These are phyloP conservation scores for Caenorhabditis tropicalis DNA, from an alignment of 1,140 invertebrate genomes.

Conservation along the genomic window DNA sequence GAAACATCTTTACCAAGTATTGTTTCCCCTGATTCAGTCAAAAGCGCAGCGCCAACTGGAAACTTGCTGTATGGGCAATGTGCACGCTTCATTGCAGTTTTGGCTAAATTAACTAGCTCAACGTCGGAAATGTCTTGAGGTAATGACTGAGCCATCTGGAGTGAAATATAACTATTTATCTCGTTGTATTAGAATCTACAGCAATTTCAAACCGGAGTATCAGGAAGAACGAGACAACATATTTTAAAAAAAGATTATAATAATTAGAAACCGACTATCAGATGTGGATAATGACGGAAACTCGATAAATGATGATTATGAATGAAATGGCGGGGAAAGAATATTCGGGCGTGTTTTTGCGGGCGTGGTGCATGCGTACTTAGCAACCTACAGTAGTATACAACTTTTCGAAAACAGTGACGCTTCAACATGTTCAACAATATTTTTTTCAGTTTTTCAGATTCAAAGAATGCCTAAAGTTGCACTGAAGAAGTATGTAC, in stretches of 20 bases:
- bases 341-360: background rate
- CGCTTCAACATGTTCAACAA: too few species aligned
- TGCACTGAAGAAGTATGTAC: background rate
- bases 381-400: background rate
- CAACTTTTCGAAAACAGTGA: background rate
- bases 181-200: too few species aligned
- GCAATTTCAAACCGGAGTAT: too few species aligned
- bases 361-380: background rate
- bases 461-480: background rate
- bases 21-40: slow-evolving; percentile 77
- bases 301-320: too few species aligned
- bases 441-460: too few species aligned
- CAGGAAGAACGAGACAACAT: background rate
- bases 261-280: too few species aligned
- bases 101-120: background rate
- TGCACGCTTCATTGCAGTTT: slow-evolving; percentile 9
- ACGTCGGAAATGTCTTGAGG: slow-evolving; percentile 34
- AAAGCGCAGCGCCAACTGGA: slow-evolving; percentile 85
- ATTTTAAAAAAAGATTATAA: too few species aligned
- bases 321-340: too few species aligned
- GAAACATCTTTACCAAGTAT: slow-evolving; percentile 69
- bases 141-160: background rate
- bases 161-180: too few species aligned
- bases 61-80: slow-evolving; percentile 87
- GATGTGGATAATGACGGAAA: too few species aligned